A percentile compares a stretch with the other conserved stretches of the same genome.
These are phyloP conservation scores for Schizotus pectinicornis DNA, from an alignment of 2,888 invertebrate genomes.

Conservation along the genomic window DNA sequence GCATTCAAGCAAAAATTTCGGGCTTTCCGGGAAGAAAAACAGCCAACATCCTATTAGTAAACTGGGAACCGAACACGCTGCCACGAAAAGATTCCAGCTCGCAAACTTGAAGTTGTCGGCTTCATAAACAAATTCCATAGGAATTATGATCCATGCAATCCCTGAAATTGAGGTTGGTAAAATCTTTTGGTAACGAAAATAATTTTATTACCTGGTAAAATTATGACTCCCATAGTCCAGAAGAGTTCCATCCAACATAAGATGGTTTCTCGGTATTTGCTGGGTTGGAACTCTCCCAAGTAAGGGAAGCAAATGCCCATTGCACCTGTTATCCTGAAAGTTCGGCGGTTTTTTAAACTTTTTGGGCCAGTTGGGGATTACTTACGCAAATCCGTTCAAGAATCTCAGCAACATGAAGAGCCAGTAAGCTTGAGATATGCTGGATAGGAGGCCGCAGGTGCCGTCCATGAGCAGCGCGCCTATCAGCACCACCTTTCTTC, in stretches of 20 bases:
- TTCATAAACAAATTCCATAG: constrained; percentile 68
- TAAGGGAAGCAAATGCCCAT: constrained; percentile 86
- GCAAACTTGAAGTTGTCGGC: constrained; percentile 70
- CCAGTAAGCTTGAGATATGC: constrained; percentile 74
- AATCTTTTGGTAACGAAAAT: constrained; percentile 35
- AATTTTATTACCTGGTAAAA: constrained; percentile 67
- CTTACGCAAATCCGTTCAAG: constrained; percentile 82
- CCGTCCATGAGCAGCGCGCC: constrained; percentile 77
- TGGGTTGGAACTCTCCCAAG: constrained; percentile 81
- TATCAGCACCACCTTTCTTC: constrained; percentile 76
- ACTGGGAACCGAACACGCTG: constrained; percentile 75
- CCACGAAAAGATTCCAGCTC: constrained; percentile 83
- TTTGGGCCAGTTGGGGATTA: constrained; percentile 36
- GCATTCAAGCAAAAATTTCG: constrained; percentile 81
- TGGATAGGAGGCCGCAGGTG: constrained; percentile 73
- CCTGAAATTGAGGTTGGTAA: constrained; percentile 57
- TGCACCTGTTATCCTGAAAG: constrained; percentile 74
- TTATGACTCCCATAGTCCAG: constrained; percentile 81
- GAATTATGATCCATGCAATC: constrained; percentile 81
- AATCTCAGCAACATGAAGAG: constrained; percentile 77
- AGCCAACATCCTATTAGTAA: constrained; percentile 73
- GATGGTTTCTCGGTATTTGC: constrained; percentile 79
- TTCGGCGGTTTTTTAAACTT: not conserved
- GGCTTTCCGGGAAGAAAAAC: constrained; percentile 79
- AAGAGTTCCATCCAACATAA: constrained; percentile 87